phyloP scores from a whole-genome alignment of 2,888 invertebrate genomes.

The Conistra vaccinii region DNA sequence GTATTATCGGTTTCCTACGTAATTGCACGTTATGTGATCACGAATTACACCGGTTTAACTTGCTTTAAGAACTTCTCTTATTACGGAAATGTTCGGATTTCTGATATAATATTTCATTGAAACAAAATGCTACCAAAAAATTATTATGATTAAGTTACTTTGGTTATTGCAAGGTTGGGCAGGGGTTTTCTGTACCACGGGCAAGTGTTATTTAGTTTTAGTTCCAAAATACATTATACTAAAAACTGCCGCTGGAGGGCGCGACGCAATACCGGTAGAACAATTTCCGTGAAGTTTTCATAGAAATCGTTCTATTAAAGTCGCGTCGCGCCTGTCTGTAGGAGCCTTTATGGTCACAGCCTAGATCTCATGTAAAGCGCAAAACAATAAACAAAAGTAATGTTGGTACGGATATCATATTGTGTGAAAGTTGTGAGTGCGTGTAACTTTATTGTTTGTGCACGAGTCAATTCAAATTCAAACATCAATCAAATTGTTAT shows the following conservation, averaged over 20 bases:
- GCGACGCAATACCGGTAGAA: no score
- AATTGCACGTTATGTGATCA: constrained; percentile 54
- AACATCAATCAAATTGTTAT: constrained; percentile 50
- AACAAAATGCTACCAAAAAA: not conserved
- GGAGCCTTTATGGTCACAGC: not conserved
- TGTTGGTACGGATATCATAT: not conserved
- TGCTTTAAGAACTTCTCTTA: constrained; percentile 22
- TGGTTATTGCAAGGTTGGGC: no score
- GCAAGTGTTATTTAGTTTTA: not conserved
- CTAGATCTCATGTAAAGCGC: not conserved
- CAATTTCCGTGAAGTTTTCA: no score
- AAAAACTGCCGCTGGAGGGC: not conserved
- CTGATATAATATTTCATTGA: constrained; percentile 6
- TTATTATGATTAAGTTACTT: not conserved
- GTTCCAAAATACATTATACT: not conserved
- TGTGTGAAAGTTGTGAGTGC: not conserved
- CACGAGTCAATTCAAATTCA: constrained; percentile 22
- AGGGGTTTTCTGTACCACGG: not conserved
- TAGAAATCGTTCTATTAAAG: no score
- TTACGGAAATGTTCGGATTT: constrained; percentile 34
- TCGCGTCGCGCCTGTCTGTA: no score
- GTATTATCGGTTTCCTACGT: constrained; percentile 56
- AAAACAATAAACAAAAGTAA: not conserved
- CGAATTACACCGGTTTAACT: constrained; percentile 36
- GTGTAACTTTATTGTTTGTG: constrained; percentile 34